Conservation (phyloP, 2,888 invertebrate species). For the Autographa pulchrina region DNA sequence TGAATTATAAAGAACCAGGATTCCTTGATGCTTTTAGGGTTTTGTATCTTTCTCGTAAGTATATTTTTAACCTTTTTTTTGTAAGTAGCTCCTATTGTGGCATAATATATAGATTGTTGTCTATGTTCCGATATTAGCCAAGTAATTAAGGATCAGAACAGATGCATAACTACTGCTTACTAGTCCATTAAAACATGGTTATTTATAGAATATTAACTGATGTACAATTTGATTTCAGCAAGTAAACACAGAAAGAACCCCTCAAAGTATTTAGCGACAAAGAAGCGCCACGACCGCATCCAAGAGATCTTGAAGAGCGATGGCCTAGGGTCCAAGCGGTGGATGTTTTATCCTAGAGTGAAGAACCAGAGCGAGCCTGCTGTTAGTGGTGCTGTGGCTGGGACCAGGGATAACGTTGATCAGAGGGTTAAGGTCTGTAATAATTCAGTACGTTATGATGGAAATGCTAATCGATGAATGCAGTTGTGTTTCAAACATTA, state of each 20-base stretch:
- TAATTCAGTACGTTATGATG: not conserved
- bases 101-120: too few species aligned
- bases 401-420: slow-evolving; percentile 73
- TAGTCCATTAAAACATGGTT: too few species aligned
- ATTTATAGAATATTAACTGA: too few species aligned
- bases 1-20: slow-evolving; percentile 73
- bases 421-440: slow-evolving; percentile 73
- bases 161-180: too few species aligned
- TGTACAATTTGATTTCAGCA: slow-evolving; percentile 60
- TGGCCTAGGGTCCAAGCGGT: slow-evolving; percentile 81
- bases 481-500: too few species aligned
- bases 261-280: slow-evolving; percentile 79
- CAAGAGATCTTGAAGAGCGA: slow-evolving; percentile 82
- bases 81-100: too few species aligned
- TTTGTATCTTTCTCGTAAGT: slow-evolving; percentile 81
- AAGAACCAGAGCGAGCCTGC: slow-evolving; percentile 53
- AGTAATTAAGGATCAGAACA: too few species aligned
- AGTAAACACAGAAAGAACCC: slow-evolving; percentile 79
- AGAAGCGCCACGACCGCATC: slow-evolving; percentile 80
- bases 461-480: too few species aligned
- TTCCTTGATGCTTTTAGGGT: slow-evolving; percentile 84
- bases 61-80: not conserved
- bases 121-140: too few species aligned
- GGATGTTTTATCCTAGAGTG: slow-evolving; percentile 81
- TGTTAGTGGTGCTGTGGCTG: slow-evolving; percentile 47